Evolutionary conservation across 1,140 invertebrate species (phyloP), one percentile per base, ranked within the genome.

Genomic region (Apocrypta bakeri): DNA sequence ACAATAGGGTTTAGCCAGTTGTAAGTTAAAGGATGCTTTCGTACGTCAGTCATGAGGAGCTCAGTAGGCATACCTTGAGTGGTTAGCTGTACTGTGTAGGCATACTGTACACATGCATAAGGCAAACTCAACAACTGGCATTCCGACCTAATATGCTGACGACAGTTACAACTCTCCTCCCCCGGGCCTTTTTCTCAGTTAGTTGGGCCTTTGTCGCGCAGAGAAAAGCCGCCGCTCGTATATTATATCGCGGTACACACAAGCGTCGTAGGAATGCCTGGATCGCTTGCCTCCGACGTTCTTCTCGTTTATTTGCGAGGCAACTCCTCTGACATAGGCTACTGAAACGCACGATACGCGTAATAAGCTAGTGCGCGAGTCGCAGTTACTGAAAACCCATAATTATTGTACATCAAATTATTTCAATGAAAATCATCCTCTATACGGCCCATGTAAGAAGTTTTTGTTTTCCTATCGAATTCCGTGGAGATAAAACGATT

Each of bases 61-160:
- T 56, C 2, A 8, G 61, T 66, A 61, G 68, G 40, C 21, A 61
- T 14, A 37, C 66, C 25, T 33, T n/a, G 66, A 7, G n/a, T n/a
- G n/a, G n/a, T n/a, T n/a, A n/a, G n/a, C n/a, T 14, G 21, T 24
- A 12, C 42, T 25, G 21, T 31, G 79, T 66, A 29, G 24, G 7
- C n/a, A 29, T 24, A 7, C 11, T 64, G 61, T 86, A 84, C 69
- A 81, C 64, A 63, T 63, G 72, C 42, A 78, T 8, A 27, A 29
- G 77, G 72, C 83, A 56, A 21, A 14, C 48, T 56, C 48, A 17
- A 56, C 48, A 48, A 80, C 79, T 83, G 83, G 85, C 88, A 89
- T 89, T 88, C 88, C 89, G 84, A 87, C 86, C 87, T 90, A 90
- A 90, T 90, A 90, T 89, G 88, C 86, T 79, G 84, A 76, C 83